These are phyloP conservation scores for Protonemura montana DNA, from an alignment of 2,888 invertebrate species.

Conservation along the genomic window DNA sequence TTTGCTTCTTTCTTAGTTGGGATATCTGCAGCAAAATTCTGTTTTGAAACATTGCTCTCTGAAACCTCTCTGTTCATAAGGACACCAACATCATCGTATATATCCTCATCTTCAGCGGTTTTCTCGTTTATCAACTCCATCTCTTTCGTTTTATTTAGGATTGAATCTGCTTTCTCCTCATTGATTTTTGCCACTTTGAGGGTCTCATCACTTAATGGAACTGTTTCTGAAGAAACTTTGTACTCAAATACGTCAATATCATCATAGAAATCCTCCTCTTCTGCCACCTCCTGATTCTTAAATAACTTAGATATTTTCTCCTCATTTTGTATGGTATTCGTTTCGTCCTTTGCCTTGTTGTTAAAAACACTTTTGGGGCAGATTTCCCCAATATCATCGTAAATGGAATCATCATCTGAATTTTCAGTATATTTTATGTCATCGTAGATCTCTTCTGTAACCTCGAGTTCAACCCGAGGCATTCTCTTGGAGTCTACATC, in stretches of 20 bases:
- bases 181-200: neutral
- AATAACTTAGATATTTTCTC: neutral
- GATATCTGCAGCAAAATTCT: no score
- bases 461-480: neutral
- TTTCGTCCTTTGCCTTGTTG: neutral
- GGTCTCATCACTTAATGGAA: neutral
- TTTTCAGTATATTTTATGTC: neutral
- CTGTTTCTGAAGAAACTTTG: neutral
- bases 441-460: slow-evolving; percentile 20
- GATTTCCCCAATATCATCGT: slow-evolving; percentile 40
- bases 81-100: no score
- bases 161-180: neutral
- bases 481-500: slow-evolving; percentile 20
- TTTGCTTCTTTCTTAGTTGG: no score
- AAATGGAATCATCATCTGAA: slow-evolving; percentile 33
- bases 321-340: neutral
- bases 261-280: slow-evolving; percentile 42
- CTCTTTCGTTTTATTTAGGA: neutral
- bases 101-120: neutral
- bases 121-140: neutral
- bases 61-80: no score
- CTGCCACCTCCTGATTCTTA: neutral
- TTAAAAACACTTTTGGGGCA: neutral
- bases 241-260: slow-evolving; percentile 37
- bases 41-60: no score